Conservation (phyloP, 2,797 vertebrate species). For the Sebastes nivosus region DNA sequence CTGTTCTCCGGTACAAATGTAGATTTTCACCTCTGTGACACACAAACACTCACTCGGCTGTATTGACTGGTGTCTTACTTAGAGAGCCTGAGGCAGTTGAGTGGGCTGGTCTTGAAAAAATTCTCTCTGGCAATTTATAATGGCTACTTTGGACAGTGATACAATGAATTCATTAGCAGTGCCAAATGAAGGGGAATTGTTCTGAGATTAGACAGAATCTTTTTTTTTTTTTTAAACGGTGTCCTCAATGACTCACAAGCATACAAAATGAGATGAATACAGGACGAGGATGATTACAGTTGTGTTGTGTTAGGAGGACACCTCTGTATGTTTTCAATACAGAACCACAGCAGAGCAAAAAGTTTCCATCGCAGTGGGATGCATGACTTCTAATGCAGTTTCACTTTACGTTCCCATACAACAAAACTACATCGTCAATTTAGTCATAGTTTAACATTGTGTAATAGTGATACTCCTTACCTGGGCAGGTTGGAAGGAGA, state of each 20-base stretch:
- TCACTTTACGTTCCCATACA: too few species aligned
- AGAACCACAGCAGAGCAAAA: not conserved
- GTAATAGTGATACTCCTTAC: not conserved
- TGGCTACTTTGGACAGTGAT: slow-evolving; percentile 54
- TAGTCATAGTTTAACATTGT: too few species aligned
- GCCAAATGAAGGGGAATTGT: slow-evolving; percentile 50
- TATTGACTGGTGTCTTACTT: slow-evolving; percentile 70
- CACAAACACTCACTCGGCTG: slow-evolving; percentile 59
- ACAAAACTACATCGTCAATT: too few species aligned
- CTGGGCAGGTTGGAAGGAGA: not conserved
- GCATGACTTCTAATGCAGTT: too few species aligned
- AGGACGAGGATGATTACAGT: not conserved
- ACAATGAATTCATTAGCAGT: slow-evolving; percentile 64
- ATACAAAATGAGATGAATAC: not conserved
- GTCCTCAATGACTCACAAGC: slow-evolving; percentile 19
- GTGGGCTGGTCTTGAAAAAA: slow-evolving; percentile 68
- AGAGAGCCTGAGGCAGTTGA: slow-evolving; percentile 66
- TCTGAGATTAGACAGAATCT: slow-evolving; percentile 33
- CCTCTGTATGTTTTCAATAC: not conserved
- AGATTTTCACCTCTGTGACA: slow-evolving; percentile 76
- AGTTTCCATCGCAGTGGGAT: not conserved
- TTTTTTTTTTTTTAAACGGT: not conserved
- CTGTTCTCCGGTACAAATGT: slow-evolving; percentile 62
- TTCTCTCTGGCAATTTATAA: slow-evolving; percentile 58
- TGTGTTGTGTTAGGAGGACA: not conserved